Evolutionary conservation across 2,113 vertebrate genomes (phyloP).

Genomic region (Rutilus rutilus): DNA sequence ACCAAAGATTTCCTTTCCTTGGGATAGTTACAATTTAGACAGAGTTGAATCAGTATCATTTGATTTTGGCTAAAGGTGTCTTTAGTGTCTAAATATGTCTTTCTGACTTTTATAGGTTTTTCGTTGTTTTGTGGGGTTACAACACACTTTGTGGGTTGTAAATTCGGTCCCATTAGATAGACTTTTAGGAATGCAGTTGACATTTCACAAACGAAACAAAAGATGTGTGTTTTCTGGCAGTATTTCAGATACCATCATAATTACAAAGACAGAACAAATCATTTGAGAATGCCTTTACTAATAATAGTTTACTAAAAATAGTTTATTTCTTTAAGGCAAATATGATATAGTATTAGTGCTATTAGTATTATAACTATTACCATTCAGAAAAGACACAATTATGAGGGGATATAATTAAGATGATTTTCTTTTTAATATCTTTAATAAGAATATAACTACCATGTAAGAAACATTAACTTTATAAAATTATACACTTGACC

Average conservation of each 20-base stretch:
- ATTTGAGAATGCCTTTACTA: background rate
- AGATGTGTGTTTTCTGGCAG: slow-evolving; percentile 1
- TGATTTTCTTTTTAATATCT: too few relatives aligned
- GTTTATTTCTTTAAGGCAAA: background rate
- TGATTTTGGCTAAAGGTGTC: background rate
- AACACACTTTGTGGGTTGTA: slow-evolving; percentile 2
- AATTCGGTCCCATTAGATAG: background rate
- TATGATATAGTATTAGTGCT: background rate
- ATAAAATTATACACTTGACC: background rate
- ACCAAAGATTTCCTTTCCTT: slow-evolving; percentile 31
- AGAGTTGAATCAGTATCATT: background rate
- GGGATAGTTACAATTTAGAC: background rate
- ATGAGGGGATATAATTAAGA: background rate
- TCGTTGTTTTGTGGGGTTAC: background rate
- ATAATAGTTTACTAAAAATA: background rate
- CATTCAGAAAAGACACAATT: background rate
- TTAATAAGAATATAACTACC: background rate
- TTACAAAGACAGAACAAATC: background rate
- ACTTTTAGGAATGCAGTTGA: background rate
- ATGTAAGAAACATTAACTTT: background rate
- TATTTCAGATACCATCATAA: background rate
- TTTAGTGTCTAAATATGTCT: background rate
- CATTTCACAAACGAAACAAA: slow-evolving; percentile 28
- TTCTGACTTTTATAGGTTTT: background rate
- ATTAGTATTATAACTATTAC: background rate